phyloP scores from a whole-genome alignment of 2,113 vertebrate species.

The Physeter macrocephalus region DNA sequence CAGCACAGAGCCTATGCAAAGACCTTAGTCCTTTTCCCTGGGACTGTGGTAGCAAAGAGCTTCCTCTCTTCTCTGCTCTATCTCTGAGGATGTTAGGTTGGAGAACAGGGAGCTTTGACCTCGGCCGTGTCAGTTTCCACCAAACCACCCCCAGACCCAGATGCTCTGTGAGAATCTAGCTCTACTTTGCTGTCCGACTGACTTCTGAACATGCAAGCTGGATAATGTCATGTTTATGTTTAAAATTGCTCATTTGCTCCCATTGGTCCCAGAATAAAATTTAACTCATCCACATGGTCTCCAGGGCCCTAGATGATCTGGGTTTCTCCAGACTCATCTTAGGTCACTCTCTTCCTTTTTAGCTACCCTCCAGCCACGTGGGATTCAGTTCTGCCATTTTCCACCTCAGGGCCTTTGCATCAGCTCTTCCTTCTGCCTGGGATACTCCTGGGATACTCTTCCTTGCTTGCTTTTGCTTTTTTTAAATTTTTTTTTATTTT shows the following conservation, averaged over 20 bases:
- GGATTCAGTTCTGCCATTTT: not conserved
- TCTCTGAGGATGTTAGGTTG: not conserved
- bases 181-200: not conserved
- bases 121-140: not conserved
- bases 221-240: not conserved
- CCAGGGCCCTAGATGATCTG: not conserved
- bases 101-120: not conserved
- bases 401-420: not conserved
- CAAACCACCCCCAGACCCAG: not conserved
- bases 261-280: not conserved
- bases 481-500: too few relatives aligned
- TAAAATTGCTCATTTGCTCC: not conserved
- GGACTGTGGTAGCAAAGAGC: not conserved
- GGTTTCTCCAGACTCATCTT: not conserved
- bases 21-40: not conserved
- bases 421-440: not conserved
- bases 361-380: not conserved
- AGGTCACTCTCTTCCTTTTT: not conserved
- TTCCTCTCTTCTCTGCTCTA: not conserved
- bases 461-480: too few relatives aligned
- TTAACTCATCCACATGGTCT: not conserved
- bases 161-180: not conserved
- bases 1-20: not conserved
- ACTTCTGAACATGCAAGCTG: not conserved
- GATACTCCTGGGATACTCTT: too few relatives aligned